phyloP scores from a whole-genome alignment of 2,888 invertebrate genomes.

The Trissoscelio sp. region DNA sequence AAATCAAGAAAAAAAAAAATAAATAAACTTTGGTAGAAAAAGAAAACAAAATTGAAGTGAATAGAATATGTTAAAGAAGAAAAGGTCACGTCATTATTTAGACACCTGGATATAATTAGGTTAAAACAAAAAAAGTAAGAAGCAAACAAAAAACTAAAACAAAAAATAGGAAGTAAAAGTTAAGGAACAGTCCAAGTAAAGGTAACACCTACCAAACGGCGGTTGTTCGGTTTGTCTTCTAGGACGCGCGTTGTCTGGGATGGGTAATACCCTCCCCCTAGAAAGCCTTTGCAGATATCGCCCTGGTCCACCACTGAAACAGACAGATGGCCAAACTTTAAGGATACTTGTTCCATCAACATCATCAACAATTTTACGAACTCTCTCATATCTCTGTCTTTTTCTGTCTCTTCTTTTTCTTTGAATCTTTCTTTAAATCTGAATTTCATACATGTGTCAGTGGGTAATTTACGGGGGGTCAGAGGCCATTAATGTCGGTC shows the following conservation, averaged over 20 bases:
- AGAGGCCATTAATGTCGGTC: constrained; percentile 59
- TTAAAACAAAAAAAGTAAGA: no score
- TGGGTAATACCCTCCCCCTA: constrained; percentile 86
- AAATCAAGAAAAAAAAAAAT: no score
- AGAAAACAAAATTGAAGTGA: no score
- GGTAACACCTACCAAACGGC: constrained; percentile 90
- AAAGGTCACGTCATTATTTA: no score
- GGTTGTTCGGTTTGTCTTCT: constrained; percentile 87
- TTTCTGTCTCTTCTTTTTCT: neutral
- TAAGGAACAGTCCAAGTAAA: no score
- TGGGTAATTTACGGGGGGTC: constrained; percentile 65
- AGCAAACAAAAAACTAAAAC: constrained; percentile 42
- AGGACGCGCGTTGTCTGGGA: constrained; percentile 86
- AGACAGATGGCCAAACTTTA: constrained; percentile 85
- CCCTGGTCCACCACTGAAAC: constrained; percentile 89
- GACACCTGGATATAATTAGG: no score
- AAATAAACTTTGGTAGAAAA: no score
- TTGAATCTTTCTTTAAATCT: no score
- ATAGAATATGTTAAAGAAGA: no score
- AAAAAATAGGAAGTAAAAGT: no score
- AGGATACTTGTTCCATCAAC: constrained; percentile 70
- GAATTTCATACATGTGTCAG: constrained; percentile 44
- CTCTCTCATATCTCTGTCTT: constrained; percentile 14
- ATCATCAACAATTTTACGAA: constrained; percentile 33
- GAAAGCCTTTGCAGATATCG: constrained; percentile 93